These are phyloP conservation scores for Ascaphus truei DNA, from an alignment of 2,113 vertebrate species.

Conservation along the genomic window DNA sequence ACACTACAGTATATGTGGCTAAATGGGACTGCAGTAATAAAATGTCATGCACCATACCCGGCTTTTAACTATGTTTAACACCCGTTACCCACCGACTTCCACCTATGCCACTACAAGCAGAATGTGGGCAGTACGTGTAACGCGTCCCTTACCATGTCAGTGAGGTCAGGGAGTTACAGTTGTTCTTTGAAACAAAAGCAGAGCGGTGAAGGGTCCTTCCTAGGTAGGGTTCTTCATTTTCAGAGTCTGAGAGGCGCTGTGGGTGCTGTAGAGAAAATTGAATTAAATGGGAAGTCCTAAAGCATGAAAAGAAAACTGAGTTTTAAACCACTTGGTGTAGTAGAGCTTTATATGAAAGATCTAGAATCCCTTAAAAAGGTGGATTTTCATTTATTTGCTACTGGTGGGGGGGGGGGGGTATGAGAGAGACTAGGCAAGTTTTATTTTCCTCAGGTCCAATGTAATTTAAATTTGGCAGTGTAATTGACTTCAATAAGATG, in stretches of 20 bases:
- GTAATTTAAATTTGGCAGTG: too few relatives aligned
- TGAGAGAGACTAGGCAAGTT: too few relatives aligned
- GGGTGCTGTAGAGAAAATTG: conserved; percentile 50
- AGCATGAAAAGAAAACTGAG: neutral
- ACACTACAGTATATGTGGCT: too few relatives aligned
- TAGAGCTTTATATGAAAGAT: neutral
- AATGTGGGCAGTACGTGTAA: too few relatives aligned
- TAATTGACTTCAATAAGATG: too few relatives aligned
- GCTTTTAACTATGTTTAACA: too few relatives aligned
- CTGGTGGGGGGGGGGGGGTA: too few relatives aligned
- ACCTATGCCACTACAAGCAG: too few relatives aligned
- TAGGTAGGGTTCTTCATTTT: conserved; percentile 88
- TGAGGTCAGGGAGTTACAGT: conserved; percentile 58
- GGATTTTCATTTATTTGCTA: neutral
- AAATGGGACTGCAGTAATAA: too few relatives aligned
- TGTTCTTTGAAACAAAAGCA: conserved; percentile 82
- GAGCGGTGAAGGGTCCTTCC: conserved; percentile 77
- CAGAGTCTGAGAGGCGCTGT: conserved; percentile 81
- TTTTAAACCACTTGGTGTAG: neutral
- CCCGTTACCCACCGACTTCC: too few relatives aligned
- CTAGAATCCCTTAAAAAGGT: neutral
- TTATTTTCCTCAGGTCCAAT: too few relatives aligned
- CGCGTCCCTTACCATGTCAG: conserved; percentile 67
- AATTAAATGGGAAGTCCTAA: neutral
- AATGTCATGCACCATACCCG: too few relatives aligned